Evolutionary conservation across 2,113 vertebrate genomes (phyloP).

Genomic region (Nothoprocta pentlandii): DNA sequence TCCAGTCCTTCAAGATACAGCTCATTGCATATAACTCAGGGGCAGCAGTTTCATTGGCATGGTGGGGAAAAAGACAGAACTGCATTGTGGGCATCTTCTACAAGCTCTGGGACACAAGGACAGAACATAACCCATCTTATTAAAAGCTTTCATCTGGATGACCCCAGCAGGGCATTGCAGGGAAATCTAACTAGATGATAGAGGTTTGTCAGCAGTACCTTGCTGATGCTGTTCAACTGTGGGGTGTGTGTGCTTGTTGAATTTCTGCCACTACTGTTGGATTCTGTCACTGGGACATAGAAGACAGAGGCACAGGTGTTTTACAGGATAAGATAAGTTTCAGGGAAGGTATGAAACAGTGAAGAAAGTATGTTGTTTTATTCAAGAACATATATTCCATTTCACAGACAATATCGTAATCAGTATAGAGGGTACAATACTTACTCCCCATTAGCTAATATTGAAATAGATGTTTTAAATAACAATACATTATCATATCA

Average conservation of each 20-base stretch:
- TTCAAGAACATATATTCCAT: not conserved
- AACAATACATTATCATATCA: not conserved
- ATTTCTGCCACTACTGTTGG: not conserved
- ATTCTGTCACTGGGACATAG: not conserved
- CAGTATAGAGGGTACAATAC: not conserved
- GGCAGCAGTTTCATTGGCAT: conserved; percentile 12
- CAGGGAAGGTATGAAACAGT: not conserved
- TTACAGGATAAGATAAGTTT: not conserved
- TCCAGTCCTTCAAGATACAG: not conserved
- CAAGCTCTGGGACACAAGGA: not conserved
- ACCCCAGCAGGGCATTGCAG: not conserved
- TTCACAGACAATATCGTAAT: conserved; percentile 1
- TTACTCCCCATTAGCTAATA: not conserved
- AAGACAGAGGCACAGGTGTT: not conserved
- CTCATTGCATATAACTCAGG: not conserved
- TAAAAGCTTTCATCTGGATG: not conserved
- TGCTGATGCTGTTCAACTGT: not conserved
- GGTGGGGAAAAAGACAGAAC: not conserved
- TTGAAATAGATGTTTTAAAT: conserved; percentile 16
- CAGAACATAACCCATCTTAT: not conserved
- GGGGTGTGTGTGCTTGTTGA: too few species aligned
- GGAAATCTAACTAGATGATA: not conserved
- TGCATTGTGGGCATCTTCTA: not conserved
- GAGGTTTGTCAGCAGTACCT: not conserved
- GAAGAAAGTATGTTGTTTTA: not conserved